Base-by-base conservation (phyloP, 2,113 vertebrate genomes). In the Dinomys branickii region DNA sequence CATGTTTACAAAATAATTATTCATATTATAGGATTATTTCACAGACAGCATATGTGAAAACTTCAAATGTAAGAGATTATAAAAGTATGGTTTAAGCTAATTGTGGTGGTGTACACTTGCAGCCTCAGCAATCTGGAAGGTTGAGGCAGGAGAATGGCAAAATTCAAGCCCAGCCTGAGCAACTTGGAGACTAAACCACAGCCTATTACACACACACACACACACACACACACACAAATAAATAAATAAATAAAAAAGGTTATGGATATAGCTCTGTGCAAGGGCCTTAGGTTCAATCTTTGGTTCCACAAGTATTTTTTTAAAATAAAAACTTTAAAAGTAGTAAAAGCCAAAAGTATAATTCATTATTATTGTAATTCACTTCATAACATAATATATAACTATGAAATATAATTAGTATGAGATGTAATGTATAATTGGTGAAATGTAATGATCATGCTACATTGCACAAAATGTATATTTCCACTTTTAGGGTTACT, bases 401-500 rank as follows among this genome's bases (percentile, higher is more conserved):
- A n/a, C n/a, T n/a, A n/a, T n/a, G n/a, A n/a, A n/a, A n/a, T n/a
- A n/a, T 77, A 67, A 90, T 90, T 54, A 56, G 17, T 75, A 88
- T 58, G 6, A 44, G 50, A 47, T 67, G 58, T 54, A 54, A 33
- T 75, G 47, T n/a, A n/a, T n/a, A n/a, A n/a, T n/a, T n/a, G n/a
- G n/a, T n/a, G n/a, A 78, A 33, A 84, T 4, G 67, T 69, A 80
- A 97, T 86, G 41, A 86, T 63, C 63, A 44, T 88, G 63, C 52
- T 61, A 80, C 0, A 73, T 61, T 28, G 28, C 75, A 80, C 17
- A 56, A 56, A 56, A 56, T 16, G n/a, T n/a, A n/a, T n/a, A n/a
- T n/a, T n/a, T 59, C 44, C 44, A 58, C 44, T 92, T 96, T 96
- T 95, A 84, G 63, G 54, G 50, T 71, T 94, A 69, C 12, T 88